A percentile compares a stretch with the other conserved stretches of the same genome.
Evolutionary conservation across 30 jellyfish, hydroid and myxozoan genomes (phyloP).

Genomic region (Nemopilema nomurai): DNA sequence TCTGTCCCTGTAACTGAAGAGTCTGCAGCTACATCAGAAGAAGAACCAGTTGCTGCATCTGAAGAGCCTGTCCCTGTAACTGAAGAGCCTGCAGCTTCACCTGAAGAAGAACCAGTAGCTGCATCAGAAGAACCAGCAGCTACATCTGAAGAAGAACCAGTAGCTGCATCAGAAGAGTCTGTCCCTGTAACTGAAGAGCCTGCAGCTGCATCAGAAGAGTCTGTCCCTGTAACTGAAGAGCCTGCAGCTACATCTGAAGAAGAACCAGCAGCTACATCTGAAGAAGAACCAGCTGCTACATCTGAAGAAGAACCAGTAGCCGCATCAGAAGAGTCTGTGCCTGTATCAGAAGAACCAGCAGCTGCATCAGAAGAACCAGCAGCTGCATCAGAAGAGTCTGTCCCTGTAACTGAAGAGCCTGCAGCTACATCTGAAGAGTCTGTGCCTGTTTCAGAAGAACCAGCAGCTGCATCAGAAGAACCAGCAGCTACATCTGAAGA

Average conservation of each 20-base stretch:
- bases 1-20: neutral
- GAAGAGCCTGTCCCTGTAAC: constrained; percentile 6
- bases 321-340: constrained; percentile 4
- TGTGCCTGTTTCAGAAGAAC: neutral
- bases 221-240: constrained; percentile 24
- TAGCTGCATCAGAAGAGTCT: constrained; percentile 24
- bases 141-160: constrained; percentile 13
- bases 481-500: constrained; percentile 37
- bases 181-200: constrained; percentile 30
- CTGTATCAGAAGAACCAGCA: neutral
- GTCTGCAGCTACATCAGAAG: constrained; percentile 14
- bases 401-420: constrained; percentile 3
- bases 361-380: constrained; percentile 20
- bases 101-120: constrained; percentile 26
- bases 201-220: constrained; percentile 28
- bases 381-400: constrained; percentile 11
- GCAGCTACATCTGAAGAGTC: constrained; percentile 22
- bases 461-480: constrained; percentile 14
- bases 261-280: constrained; percentile 14
- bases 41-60: constrained; percentile 12
- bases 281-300: constrained; percentile 9
- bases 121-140: constrained; percentile 1
- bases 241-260: constrained; percentile 30
- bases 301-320: constrained; percentile 9
- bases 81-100: constrained; percentile 23